Base-by-base conservation (phyloP, 2,797 vertebrate genomes). In the Melanitta fusca region DNA sequence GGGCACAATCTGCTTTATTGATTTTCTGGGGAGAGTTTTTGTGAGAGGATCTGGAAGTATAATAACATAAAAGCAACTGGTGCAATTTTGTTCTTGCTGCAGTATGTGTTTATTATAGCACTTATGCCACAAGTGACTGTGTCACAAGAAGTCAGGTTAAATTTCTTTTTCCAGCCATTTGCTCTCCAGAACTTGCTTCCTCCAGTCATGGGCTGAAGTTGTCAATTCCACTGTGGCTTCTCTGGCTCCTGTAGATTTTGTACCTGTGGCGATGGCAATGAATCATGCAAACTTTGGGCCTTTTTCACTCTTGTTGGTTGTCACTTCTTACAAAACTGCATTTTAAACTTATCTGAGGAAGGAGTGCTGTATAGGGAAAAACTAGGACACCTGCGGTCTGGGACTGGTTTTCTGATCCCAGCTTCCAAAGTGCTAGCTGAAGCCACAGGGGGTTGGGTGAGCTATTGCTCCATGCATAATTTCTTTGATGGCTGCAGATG, bases 1-100 rank as follows among this genome's bases (percentile, higher is more conserved):
- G 98, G 97, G 98, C 96, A 98, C 98, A 98, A 97, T 98, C 98
- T 96, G 95, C 88, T 96, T 97, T 97, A 98, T 97, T 98, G 97
- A 98, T 98, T 98, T 98, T 97, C 93, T 94, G 91, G 92, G 93
- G 91, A 96, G 97, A 96, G 89, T 94, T 97, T 97, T 85, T 97
- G 88, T 92, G 91, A 96, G 95, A 93, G 96, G 53, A 96, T 87
- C 93, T 56, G 12, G 88, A 97, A 97, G 96, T 97, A 54, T 77
- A 96, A 93, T 93, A 94, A 93, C 94, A 92, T 73, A 89, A 96
- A 97, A 93, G 95, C 94, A 97, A 97, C 96, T 88, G 87, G 96
- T 95, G 69, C 41, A 49, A 22, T 95, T 93, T 91, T 96, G 85
- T 82, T 97, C 53, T 87, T 90, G 88, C 74, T 81, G 61, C 38